Percentiles rank a stretch among this genome's conserved stretches.
Evolutionary conservation across 2,797 vertebrate species (phyloP).

Genomic region (Simalia tracyae): DNA sequence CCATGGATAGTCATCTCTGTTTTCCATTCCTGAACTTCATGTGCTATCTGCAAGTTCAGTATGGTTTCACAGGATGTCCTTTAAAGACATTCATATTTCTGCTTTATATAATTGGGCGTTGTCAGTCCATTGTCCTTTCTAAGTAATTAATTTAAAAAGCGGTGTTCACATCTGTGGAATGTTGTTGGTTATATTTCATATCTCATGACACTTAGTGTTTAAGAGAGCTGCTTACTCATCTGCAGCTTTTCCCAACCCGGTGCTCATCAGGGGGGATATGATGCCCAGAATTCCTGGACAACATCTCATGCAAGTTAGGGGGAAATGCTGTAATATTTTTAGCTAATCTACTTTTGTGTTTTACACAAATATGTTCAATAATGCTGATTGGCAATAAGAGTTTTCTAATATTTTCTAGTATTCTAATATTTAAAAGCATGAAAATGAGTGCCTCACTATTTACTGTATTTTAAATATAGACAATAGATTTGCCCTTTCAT

Average conservation of each 20-base stretch:
- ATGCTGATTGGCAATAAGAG: neutral
- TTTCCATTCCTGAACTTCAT: neutral
- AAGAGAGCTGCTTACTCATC: neutral
- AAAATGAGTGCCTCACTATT: neutral
- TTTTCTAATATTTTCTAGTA: neutral
- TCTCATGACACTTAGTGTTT: neutral
- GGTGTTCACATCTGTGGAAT: neutral
- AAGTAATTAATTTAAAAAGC: neutral
- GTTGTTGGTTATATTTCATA: neutral
- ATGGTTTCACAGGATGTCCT: neutral
- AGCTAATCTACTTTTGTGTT: neutral
- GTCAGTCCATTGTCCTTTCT: neutral
- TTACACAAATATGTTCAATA: neutral
- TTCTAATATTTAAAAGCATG: neutral
- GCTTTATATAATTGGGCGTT: neutral
- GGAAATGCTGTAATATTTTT: neutral
- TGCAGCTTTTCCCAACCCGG: neutral
- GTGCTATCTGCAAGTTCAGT: neutral
- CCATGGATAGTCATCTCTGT: neutral
- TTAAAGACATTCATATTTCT: neutral
- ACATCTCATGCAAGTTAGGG: neutral
- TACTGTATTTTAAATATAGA: neutral
- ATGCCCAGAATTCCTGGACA: neutral
- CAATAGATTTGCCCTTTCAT: neutral
- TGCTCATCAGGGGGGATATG: neutral